A percentile compares a stretch with the other conserved stretches of the same genome.
These are phyloP conservation scores for Nothobranchius furzeri DNA, from an alignment of 2,113 vertebrate genomes.

Conservation along the genomic window DNA sequence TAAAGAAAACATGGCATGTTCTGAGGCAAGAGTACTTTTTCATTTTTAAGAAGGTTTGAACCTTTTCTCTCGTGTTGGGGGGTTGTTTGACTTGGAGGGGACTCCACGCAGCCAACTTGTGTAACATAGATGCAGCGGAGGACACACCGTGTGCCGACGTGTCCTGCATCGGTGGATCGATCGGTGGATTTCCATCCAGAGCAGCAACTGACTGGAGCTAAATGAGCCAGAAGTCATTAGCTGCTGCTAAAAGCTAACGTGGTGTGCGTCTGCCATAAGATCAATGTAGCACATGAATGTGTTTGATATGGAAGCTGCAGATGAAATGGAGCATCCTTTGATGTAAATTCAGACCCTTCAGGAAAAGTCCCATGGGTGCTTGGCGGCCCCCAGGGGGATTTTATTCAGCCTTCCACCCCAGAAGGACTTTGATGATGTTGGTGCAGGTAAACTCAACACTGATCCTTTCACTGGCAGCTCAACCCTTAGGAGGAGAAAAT, in stretches of 20 bases:
- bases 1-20: slow-evolving; percentile 86
- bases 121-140: slow-evolving; percentile 60
- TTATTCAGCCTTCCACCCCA: no score
- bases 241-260: background rate
- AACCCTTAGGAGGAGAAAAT: no score
- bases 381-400: no score
- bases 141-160: slow-evolving; percentile 76
- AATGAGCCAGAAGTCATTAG: background rate
- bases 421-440: no score
- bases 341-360: no score
- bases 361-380: no score
- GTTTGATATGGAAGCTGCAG: background rate
- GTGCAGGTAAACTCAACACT: no score
- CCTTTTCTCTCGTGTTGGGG: slow-evolving; percentile 46
- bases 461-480: no score
- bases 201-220: slow-evolving; percentile 4
- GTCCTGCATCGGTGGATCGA: slow-evolving; percentile 56
- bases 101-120: slow-evolving; percentile 76
- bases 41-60: slow-evolving; percentile 65
- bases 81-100: slow-evolving; percentile 82
- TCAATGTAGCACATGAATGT: background rate
- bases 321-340: background rate
- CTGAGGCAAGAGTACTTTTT: slow-evolving; percentile 69
- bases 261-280: background rate
- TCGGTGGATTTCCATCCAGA: slow-evolving; percentile 36